Conservation (phyloP, 2,113 vertebrate genomes). For the Morone saxatilis region DNA sequence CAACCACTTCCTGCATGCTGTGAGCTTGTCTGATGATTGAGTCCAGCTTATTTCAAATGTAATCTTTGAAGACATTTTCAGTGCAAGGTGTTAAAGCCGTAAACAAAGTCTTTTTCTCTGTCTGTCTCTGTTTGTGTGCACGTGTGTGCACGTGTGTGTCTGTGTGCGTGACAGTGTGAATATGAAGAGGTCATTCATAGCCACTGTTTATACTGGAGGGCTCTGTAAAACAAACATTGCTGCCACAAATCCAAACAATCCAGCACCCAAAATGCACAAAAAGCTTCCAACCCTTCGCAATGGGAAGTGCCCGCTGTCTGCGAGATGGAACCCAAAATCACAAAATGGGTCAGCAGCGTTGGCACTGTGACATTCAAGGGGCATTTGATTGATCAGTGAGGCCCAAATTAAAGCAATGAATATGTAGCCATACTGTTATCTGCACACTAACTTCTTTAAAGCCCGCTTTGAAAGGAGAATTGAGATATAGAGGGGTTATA, state of each 20-base stretch:
- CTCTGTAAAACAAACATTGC: slow-evolving; percentile 54
- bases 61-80: slow-evolving; percentile 15
- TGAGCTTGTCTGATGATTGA: slow-evolving; percentile 22
- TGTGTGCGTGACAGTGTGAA: slow-evolving; percentile 16
- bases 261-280: slow-evolving; percentile 56
- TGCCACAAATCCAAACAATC: slow-evolving; percentile 59
- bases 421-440: slow-evolving; percentile 61
- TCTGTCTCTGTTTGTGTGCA: not conserved
- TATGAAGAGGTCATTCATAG: slow-evolving; percentile 38
- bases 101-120: slow-evolving; percentile 21
- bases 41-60: slow-evolving; percentile 27
- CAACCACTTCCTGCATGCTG: slow-evolving; percentile 22
- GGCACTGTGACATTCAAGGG: slow-evolving; percentile 39
- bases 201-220: slow-evolving; percentile 30
- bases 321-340: slow-evolving; percentile 8
- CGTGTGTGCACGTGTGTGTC: too few species aligned
- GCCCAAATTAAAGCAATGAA: slow-evolving; percentile 64
- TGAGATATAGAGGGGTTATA: slow-evolving; percentile 54
- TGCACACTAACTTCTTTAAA: slow-evolving; percentile 51
- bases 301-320: slow-evolving; percentile 36
- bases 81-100: slow-evolving; percentile 28
- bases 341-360: slow-evolving; percentile 57
- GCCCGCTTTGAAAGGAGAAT: slow-evolving; percentile 55
- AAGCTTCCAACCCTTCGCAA: slow-evolving; percentile 24
- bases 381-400: slow-evolving; percentile 43